phyloP scores from a whole-genome alignment of 2,888 invertebrate species.

The Drosophila mulleri region DNA sequence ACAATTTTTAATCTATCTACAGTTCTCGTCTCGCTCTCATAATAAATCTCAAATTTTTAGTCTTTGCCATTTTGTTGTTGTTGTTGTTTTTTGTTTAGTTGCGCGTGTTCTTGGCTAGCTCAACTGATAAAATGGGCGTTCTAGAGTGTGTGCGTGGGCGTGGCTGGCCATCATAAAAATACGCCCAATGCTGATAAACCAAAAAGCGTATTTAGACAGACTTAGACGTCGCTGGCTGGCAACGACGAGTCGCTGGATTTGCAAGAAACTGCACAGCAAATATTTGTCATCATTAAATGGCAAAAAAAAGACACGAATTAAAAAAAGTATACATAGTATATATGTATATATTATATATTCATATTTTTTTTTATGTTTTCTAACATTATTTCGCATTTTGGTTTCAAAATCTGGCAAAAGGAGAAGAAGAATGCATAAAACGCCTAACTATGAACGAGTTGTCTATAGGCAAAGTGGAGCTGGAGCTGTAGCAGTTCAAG shows the following conservation, averaged over 20 bases:
- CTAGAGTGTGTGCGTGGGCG: background rate
- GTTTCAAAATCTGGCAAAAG: too few relatives aligned
- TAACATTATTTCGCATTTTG: too few relatives aligned
- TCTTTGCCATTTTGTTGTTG: constrained; percentile 47
- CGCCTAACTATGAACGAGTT: background rate
- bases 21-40: constrained; percentile 23
- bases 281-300: constrained; percentile 54
- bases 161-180: constrained; percentile 38
- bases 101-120: constrained; percentile 43
- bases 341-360: too few relatives aligned
- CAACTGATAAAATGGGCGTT: constrained; percentile 45
- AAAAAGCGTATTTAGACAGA: constrained; percentile 55
- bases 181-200: constrained; percentile 50
- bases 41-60: constrained; percentile 57
- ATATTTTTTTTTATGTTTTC: too few relatives aligned
- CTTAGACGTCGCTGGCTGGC: constrained; percentile 22
- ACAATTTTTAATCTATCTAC: constrained; percentile 42
- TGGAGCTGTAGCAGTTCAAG: too few relatives aligned
- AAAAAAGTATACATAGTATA: background rate
- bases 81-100: constrained; percentile 1
- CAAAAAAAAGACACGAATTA: constrained; percentile 5
- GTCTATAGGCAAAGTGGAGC: background rate
- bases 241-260: constrained; percentile 34
- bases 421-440: too few relatives aligned
- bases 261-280: constrained; percentile 68